Base-by-base conservation (phyloP, 1,140 invertebrate species). In the Chrysopa pallens region DNA sequence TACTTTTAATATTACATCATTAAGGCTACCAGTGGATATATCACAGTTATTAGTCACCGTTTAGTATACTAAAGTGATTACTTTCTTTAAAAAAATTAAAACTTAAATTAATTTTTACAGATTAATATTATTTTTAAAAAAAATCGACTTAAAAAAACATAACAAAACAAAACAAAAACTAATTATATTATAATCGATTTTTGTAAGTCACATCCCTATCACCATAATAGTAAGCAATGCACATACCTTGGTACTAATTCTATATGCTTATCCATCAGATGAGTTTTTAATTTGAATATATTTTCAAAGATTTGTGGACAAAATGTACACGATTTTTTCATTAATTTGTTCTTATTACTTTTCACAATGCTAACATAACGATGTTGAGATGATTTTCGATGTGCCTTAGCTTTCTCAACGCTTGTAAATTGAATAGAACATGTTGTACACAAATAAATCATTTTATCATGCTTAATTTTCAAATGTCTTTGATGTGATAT, bases 401-500 rank as follows among this genome's bases (percentile, higher is more conserved):
- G 83, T n/a, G 62, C 54, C 27, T 73, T 71, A 0, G 77, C 77
- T 52, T 80, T 73, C 8, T 59, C 51, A 0, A 70, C 56, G 0
- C 69, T 70, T 1, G 63, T 53, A 48, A 85, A 85, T 8, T 68
- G 71, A 45, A 74, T 46, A 1, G 65, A 64, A 49, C 81, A 85
- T 8, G 74, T 67, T 0, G 73, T 70, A 51, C 81, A 86, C 45
- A 75, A 74, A 49, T 73, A 82, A 29, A 62, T 58, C 13, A 64
- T 64, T n/a, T 67, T 54, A 6, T 68, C 63, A 47, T 75, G 70
- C 14, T 61, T 61, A 4, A 59, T 60, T 43, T 66, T 68, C 37
- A 70, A 61, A 53, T 84, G 81, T 5, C 74, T 67, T 42, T 82
- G 78, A 29, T 83, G 56, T 1, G 77, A 70, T 7, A 78, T 52